Conservation (phyloP, 1,140 invertebrate species). For the Drosophila virilis region DNA sequence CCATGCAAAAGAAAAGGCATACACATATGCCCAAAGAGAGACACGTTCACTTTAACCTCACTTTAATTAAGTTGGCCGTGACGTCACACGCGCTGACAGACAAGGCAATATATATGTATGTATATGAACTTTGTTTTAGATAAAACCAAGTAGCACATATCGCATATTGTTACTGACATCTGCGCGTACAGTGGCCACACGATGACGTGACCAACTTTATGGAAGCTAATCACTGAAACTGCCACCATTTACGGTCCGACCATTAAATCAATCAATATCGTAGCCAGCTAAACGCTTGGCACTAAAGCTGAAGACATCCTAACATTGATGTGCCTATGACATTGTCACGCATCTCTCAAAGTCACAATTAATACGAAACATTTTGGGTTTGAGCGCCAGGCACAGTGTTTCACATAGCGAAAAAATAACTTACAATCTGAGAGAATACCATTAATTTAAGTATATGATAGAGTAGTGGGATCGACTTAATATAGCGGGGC, state of each 20-base stretch:
- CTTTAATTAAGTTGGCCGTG: background rate
- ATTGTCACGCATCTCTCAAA: slow-evolving; percentile 44
- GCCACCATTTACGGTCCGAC: slow-evolving; percentile 48
- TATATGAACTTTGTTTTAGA: background rate
- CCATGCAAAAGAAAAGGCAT: background rate
- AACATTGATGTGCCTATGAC: slow-evolving; percentile 28
- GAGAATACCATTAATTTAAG: too few relatives aligned
- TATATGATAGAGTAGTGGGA: too few relatives aligned
- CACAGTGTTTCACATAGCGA: background rate
- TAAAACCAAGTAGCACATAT: background rate
- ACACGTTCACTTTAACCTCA: slow-evolving; percentile 6
- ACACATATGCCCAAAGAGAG: background rate
- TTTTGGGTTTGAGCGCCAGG: slow-evolving; percentile 5
- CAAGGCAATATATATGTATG: background rate
- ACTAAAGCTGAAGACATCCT: slow-evolving; percentile 12
- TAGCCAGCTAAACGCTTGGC: background rate
- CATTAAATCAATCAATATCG: slow-evolving; percentile 60
- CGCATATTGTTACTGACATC: background rate
- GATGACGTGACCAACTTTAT: slow-evolving; percentile 58
- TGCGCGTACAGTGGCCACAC: slow-evolving; percentile 35
- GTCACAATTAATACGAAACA: slow-evolving; percentile 30
- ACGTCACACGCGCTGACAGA: background rate
- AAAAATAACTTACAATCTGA: too few relatives aligned
- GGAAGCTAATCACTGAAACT: slow-evolving; percentile 28
- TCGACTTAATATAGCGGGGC: too few relatives aligned